Conservation (phyloP, 1,140 invertebrate species). For the Lysiphlebus fabarum region DNA sequence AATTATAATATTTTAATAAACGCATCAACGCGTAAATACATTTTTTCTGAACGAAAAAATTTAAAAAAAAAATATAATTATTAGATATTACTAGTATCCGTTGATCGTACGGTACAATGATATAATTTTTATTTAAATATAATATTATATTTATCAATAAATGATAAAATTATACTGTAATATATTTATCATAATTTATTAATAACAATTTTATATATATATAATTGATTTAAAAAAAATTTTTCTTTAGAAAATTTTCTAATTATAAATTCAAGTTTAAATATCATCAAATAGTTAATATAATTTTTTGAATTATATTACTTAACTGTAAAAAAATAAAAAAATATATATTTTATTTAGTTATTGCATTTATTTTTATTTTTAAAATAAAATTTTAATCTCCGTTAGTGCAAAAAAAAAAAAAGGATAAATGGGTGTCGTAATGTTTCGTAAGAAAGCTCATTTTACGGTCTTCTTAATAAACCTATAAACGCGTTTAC, state of each 20-base stretch:
- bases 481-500: too few relatives aligned
- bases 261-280: too few relatives aligned
- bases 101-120: conserved; percentile 13
- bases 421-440: too few relatives aligned
- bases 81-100: conserved; percentile 13
- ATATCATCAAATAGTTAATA: too few relatives aligned
- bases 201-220: conserved; percentile 1
- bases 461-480: too few relatives aligned
- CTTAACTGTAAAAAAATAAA: too few relatives aligned
- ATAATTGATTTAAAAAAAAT: background rate
- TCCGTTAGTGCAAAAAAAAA: too few relatives aligned
- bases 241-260: background rate
- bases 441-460: too few relatives aligned
- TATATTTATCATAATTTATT: background rate
- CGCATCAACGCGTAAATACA: background rate
- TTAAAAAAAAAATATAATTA: conserved; percentile 7
- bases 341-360: too few relatives aligned
- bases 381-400: too few relatives aligned
- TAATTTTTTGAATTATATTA: too few relatives aligned
- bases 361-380: too few relatives aligned
- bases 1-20: conserved; percentile 8
- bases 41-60: background rate
- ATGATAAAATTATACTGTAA: conserved; percentile 3
- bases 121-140: background rate
- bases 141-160: conserved; percentile 2